These are phyloP conservation scores for Agrochola circellaris DNA, from an alignment of 2,888 invertebrate genomes.

Conservation along the genomic window DNA sequence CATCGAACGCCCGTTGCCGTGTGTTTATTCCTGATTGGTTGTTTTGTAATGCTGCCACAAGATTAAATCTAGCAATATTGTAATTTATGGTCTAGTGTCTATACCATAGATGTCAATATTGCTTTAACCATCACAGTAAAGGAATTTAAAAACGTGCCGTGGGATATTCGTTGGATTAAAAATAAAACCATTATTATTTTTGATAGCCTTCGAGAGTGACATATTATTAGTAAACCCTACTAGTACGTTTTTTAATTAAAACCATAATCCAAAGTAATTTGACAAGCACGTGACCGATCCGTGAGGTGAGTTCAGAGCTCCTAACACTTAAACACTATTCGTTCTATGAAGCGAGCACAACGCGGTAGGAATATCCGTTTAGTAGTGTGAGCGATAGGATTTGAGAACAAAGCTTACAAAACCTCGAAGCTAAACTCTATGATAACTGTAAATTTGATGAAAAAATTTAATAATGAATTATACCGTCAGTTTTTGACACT, in stretches of 20 bases:
- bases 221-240: neutral
- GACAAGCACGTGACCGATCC: neutral
- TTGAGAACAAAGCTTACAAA: conserved; percentile 18
- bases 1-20: neutral
- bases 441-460: neutral
- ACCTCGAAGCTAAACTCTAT: neutral
- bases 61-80: neutral
- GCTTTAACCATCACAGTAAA: neutral
- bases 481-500: neutral
- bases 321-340: conserved; percentile 66
- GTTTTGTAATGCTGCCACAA: neutral
- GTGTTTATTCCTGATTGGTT: neutral
- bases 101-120: neutral
- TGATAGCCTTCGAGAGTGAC: neutral
- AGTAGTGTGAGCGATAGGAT: conserved; percentile 44
- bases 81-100: neutral
- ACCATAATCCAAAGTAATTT: neutral
- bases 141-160: neutral
- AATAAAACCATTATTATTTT: neutral
- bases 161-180: neutral
- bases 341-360: conserved; percentile 80
- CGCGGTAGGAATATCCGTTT: conserved; percentile 80
- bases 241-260: neutral
- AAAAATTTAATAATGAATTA: neutral
- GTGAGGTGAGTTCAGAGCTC: conserved; percentile 46